Base-by-base conservation (phyloP, 2,888 invertebrate genomes). In the Amphipoea oculea region DNA sequence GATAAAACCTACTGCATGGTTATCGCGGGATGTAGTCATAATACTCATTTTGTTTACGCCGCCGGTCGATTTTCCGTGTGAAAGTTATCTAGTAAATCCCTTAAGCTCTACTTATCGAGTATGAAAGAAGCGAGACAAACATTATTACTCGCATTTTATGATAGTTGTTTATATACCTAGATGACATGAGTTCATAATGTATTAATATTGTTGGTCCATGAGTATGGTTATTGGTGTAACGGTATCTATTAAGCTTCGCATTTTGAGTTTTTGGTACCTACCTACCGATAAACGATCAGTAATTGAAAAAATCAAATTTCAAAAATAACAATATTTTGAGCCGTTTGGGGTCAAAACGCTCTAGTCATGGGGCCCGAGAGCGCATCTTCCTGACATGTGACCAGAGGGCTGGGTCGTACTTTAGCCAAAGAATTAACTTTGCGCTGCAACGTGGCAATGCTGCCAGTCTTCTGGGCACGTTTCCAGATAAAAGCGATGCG, bases 51-150 rank as follows among this genome's bases (percentile, higher is more conserved):
- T 76, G 75, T 79, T 72, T 68, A 76, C 62, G 73, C 71, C 71
- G 71, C 71, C 45, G 45, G 45, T 75, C 69, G 42, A 54, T 76
- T 65, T 83, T 42, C 84, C 78, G 48, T 76, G 42, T 76, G 76
- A 83, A 84, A 86, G 71, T 84, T 84, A 85, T 85, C 85, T 79
- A 5, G 42, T 29, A 74, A 86, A 85, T 67, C 87, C 48, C 14
- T 51, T 68, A 85, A 86, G 76, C 87, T 72, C 40, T 86, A 76
- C 54, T 79, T 85, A 86, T 86, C 84, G 68, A 74, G 67, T 73
- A 82, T 82, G 76, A 79, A 72, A 79, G 87, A 84, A 84, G 85
- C 87, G 87, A 83, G 65, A 76, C 85, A 74, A 83, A 83, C 84
- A 79, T 57, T 84, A 85, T 86, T 83, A 85, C 54, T 74, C 70